Evolutionary conservation across 2,888 invertebrate species (phyloP), one percentile per base, ranked within the genome.

Genomic region (Dicyrtomina minuta): DNA sequence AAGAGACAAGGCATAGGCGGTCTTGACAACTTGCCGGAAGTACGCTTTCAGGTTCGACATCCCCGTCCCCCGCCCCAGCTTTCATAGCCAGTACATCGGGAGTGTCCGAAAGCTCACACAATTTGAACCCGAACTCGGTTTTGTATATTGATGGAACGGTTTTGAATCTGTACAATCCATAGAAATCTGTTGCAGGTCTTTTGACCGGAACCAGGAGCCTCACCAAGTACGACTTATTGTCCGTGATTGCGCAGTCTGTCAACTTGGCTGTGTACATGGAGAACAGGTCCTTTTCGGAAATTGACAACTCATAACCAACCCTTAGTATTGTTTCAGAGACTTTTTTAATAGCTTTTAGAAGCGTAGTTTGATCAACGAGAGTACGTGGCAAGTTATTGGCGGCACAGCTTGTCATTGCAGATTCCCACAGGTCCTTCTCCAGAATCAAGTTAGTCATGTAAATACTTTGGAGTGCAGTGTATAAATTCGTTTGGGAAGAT

Each of bases 241-340:
- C 39, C 17, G 58, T 58, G 4, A 58, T 33, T 13, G 58, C n/a
- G 20, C 58, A 58, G 17, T 58, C 58, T 1, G 58, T 58, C 12
- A 58, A 12, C n/a, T 58, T n/a, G 13, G 39, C 27, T 33, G 3
- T 33, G 33, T 53, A 53, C 4, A 46, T n/a, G 26, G 46, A 62
- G 3, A 62, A 49, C 24, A 20, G 33, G 2, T 27, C 44, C 15
- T 13, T 5, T 10, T 60, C 10, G 6, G 62, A 26, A n/a, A 62
- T 17, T 0, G 62, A 62, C 1, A 49, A 33, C 17, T 62, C 62
- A 33, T 24, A 33, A 10, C 27, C 13, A 2, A 46, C 2, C 2
- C 1, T n/a, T 1, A 39, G 4, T 12, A 58, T 15, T n/a, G 5
- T 58, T n/a, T 41, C 17, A 15, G 2, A 1, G 8, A 58, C 41